Conservation (phyloP, 92 coral and sea anemone species). For the Parazoanthus darwini region DNA sequence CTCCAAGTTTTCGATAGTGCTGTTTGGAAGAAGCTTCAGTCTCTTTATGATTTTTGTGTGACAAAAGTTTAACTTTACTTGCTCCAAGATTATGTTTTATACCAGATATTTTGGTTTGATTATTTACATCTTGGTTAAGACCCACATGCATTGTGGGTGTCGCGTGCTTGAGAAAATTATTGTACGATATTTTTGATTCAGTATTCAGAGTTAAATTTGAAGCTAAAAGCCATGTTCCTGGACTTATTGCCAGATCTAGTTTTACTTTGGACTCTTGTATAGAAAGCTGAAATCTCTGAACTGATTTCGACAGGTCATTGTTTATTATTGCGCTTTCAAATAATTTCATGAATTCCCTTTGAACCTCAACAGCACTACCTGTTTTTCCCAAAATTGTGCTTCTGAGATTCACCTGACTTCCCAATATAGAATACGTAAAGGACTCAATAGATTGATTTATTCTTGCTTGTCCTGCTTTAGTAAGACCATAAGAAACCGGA, state of each 20-base stretch:
- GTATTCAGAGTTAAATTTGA: neutral
- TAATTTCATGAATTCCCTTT: neutral
- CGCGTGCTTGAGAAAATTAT: neutral
- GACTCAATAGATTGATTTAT: constrained; percentile 7
- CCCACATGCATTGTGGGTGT: neutral
- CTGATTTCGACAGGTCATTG: neutral
- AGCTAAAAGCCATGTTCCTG: constrained; percentile 22
- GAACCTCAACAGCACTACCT: constrained; percentile 4
- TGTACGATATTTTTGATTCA: neutral
- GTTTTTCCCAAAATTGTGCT: neutral
- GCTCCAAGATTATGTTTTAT: too few species aligned
- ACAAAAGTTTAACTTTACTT: too few species aligned
- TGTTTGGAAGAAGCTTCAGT: too few species aligned
- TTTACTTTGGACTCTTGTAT: neutral
- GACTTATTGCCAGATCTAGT: constrained; percentile 46
- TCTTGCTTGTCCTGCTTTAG: neutral
- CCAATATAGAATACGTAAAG: neutral
- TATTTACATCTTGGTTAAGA: neutral
- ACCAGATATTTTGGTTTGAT: too few species aligned
- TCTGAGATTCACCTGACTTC: neutral
- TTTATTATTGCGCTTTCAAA: neutral
- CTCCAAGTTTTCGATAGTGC: too few species aligned
- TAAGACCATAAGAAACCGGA: neutral
- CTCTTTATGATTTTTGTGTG: too few species aligned
- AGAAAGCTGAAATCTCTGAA: neutral